Conservation (phyloP, 2,797 vertebrate genomes). For the Acrossocheilus wenchowensis region DNA sequence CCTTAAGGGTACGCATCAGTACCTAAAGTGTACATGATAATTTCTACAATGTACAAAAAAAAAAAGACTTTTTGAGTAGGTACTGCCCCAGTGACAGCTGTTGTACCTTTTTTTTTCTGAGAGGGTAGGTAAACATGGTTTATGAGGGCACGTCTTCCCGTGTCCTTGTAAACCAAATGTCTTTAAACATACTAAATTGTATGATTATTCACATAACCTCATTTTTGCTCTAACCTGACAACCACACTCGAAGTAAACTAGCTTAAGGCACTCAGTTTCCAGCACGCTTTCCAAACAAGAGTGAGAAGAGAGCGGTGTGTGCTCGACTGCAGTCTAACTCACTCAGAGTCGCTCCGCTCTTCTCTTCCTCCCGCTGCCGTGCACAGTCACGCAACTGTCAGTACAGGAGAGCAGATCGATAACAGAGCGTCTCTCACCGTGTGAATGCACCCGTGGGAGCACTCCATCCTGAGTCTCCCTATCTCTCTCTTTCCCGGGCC, state of each 20-base stretch:
- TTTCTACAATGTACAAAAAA: too few relatives aligned
- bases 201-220: not conserved
- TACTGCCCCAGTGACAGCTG: too few relatives aligned
- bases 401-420: conserved; percentile 72
- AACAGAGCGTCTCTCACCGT: conserved; percentile 64
- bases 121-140: not conserved
- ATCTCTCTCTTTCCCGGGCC: conserved; percentile 60
- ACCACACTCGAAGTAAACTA: not conserved
- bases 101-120: too few relatives aligned
- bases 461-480: conserved; percentile 25
- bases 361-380: conserved; percentile 55
- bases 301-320: not conserved
- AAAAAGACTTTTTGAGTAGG: too few relatives aligned
- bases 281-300: conserved; percentile 35
- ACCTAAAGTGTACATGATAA: too few relatives aligned
- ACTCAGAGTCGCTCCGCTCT: conserved; percentile 34
- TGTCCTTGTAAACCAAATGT: not conserved
- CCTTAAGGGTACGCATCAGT: too few relatives aligned
- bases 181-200: not conserved
- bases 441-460: conserved; percentile 64
- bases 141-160: not conserved
- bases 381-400: conserved; percentile 64
- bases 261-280: not conserved
- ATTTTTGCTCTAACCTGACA: not conserved
- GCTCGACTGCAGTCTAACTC: conserved; percentile 56